Evolutionary conservation across 1,140 invertebrate genomes (phyloP).

Genomic region (Camponotus vicinus): DNA sequence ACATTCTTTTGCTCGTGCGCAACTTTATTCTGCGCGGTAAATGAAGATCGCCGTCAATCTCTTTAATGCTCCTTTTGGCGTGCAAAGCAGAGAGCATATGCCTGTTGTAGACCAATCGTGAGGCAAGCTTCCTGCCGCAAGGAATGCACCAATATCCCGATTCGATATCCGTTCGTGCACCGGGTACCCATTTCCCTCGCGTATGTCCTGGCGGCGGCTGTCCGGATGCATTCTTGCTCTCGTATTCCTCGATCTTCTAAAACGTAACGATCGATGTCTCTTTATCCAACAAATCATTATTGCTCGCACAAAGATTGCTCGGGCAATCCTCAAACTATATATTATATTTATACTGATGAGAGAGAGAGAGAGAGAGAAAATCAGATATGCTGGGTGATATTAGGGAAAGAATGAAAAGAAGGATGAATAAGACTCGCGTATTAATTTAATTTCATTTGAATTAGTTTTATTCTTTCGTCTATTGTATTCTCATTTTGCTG

Average conservation of each 20-base stretch:
- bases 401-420: not conserved
- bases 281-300: conserved; percentile 37
- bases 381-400: not conserved
- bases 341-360: not conserved
- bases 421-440: not conserved
- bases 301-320: not conserved
- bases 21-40: conserved; percentile 57
- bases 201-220: conserved; percentile 90
- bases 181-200: conserved; percentile 92
- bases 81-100: conserved; percentile 92
- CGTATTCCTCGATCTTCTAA: conserved; percentile 80
- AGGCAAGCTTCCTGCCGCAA: conserved; percentile 91
- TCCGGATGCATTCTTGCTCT: conserved; percentile 69
- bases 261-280: conserved; percentile 36
- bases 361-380: too few relatives aligned
- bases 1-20: conserved; percentile 37
- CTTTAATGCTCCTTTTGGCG: conserved; percentile 89
- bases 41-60: conserved; percentile 83
- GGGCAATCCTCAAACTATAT: conserved; percentile 1
- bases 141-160: conserved; percentile 91
- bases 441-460: not conserved
- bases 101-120: conserved; percentile 90
- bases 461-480: not conserved
- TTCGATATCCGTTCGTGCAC: conserved; percentile 84
- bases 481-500: not conserved